A percentile compares a stretch with the other conserved stretches of the same genome.
phyloP scores from a whole-genome alignment of 2,797 vertebrate genomes.

The Atherinosoma microstoma region DNA sequence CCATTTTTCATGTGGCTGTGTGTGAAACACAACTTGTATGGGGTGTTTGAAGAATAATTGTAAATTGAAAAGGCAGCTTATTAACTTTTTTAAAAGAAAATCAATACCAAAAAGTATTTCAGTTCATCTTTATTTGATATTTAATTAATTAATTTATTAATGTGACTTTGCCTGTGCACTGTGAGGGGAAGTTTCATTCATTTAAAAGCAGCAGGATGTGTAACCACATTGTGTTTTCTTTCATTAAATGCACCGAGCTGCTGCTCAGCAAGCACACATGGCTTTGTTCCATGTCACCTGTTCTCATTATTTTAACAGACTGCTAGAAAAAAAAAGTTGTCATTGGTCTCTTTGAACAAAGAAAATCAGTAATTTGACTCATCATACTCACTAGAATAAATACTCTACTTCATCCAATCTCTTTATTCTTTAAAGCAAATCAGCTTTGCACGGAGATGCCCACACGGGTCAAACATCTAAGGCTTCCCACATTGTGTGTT shows the following conservation, averaged over 20 bases:
- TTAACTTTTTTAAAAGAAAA: not conserved
- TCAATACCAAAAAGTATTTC: not conserved
- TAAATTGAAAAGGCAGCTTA: not conserved
- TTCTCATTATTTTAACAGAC: not conserved
- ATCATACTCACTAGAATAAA: too few relatives aligned
- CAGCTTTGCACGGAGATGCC: too few relatives aligned
- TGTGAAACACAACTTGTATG: not conserved
- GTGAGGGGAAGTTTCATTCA: not conserved
- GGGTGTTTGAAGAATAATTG: not conserved
- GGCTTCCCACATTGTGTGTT: too few relatives aligned
- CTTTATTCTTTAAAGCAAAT: too few relatives aligned
- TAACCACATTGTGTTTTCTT: too few relatives aligned
- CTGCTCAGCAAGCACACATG: not conserved
- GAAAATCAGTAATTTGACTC: too few relatives aligned
- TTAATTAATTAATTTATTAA: not conserved
- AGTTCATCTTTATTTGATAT: not conserved
- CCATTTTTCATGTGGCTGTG: slow-evolving; percentile 18
- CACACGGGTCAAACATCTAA: too few relatives aligned
- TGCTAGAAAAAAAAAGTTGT: not conserved
- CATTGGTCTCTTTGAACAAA: too few relatives aligned
- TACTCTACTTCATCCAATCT: too few relatives aligned
- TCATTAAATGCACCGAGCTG: not conserved
- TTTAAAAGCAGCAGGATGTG: not conserved
- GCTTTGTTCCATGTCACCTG: not conserved
- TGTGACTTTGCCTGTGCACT: too few relatives aligned